phyloP scores from a whole-genome alignment of 2,113 vertebrate genomes.

The Ctenodactylus gundi region DNA sequence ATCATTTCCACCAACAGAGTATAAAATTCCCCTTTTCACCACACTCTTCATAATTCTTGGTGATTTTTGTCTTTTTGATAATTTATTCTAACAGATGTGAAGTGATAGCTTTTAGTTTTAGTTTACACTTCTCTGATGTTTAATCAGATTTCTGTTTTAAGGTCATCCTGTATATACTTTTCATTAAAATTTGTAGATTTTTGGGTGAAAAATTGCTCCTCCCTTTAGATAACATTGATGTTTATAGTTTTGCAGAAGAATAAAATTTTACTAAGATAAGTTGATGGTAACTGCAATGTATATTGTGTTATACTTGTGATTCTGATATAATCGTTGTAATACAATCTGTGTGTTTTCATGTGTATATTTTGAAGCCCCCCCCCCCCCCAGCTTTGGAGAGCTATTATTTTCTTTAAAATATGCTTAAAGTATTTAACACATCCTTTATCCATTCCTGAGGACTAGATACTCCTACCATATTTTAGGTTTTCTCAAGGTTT shows the following conservation, averaged over 20 bases:
- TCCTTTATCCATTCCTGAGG: neutral
- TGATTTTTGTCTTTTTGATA: neutral
- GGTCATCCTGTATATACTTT: neutral
- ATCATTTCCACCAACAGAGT: neutral
- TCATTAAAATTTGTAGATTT: slow-evolving; percentile 1
- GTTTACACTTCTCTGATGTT: neutral
- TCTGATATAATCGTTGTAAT: neutral
- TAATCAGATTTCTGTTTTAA: neutral
- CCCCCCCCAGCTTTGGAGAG: neutral
- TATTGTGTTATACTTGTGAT: neutral
- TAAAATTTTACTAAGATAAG: neutral
- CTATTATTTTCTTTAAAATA: neutral
- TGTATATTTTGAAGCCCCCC: neutral
- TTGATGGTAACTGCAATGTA: neutral
- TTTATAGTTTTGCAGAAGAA: slow-evolving; percentile 19
- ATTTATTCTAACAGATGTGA: neutral
- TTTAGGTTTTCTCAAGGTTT: neutral
- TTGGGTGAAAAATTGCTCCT: slow-evolving; percentile 1
- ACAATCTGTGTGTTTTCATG: neutral
- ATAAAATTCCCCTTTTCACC: neutral
- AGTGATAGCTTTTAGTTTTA: neutral
- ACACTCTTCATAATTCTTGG: neutral
- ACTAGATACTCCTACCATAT: neutral
- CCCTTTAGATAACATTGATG: neutral
- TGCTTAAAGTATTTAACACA: neutral